Evolutionary conservation across 2,113 vertebrate genomes (phyloP).

Genomic region (Hypanus sabinus): DNA sequence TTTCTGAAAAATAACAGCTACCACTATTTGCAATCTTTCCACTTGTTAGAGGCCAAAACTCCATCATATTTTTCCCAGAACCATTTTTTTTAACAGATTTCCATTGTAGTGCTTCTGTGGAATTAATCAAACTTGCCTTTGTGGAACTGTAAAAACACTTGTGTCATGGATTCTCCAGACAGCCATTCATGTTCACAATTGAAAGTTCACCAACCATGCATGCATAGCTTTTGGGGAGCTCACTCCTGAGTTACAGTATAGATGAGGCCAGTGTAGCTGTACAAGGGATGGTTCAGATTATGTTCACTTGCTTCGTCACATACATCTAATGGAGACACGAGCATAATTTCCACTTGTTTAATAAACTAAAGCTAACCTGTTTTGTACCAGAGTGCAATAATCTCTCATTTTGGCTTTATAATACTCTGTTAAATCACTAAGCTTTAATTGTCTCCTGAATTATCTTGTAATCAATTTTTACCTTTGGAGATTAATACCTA

Average conservation of each 20-base stretch:
- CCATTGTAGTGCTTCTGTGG: not conserved
- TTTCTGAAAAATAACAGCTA: not conserved
- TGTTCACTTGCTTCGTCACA: not conserved
- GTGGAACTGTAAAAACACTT: not conserved
- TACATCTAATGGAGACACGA: not conserved
- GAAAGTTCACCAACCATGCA: not conserved
- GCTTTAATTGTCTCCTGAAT: not conserved
- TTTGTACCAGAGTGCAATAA: not conserved
- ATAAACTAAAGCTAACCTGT: no score
- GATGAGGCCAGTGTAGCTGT: not conserved
- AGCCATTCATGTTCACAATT: not conserved
- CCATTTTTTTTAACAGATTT: not conserved
- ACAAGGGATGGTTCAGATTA: not conserved
- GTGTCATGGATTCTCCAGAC: not conserved
- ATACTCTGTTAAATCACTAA: not conserved
- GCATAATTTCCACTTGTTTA: not conserved
- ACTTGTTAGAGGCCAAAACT: not conserved
- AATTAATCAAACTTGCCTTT: not conserved
- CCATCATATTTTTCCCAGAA: not conserved
- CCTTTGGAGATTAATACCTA: not conserved
- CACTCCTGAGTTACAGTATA: no score
- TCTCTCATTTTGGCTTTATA: not conserved
- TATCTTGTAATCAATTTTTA: constrained; percentile 13
- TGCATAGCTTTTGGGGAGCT: no score
- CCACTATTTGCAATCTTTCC: not conserved